phyloP scores from a whole-genome alignment of 2,113 vertebrate genomes.

The Hippocampus abdominalis region DNA sequence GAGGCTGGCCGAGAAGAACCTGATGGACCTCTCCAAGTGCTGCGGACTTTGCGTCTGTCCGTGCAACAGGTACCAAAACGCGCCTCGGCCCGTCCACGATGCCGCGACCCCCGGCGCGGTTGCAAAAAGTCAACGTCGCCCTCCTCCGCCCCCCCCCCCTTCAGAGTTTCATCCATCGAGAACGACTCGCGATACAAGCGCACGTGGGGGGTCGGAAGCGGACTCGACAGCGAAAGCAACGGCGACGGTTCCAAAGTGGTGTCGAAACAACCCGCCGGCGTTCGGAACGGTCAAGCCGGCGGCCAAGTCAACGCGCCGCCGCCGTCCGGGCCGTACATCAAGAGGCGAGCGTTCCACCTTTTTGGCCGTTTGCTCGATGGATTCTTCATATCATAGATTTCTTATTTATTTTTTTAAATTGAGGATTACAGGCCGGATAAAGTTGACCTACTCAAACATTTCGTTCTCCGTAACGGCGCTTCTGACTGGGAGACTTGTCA shows the following conservation, averaged over 20 bases:
- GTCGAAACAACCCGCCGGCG: slow-evolving; percentile 78
- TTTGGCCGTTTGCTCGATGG: background rate
- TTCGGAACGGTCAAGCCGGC: slow-evolving; percentile 60
- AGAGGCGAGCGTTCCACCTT: slow-evolving; percentile 63
- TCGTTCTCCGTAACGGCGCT: too few species aligned
- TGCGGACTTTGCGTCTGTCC: slow-evolving; percentile 95
- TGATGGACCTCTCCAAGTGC: slow-evolving; percentile 93
- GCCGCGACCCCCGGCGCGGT: too few species aligned
- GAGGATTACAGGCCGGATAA: too few species aligned
- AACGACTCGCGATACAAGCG: slow-evolving; percentile 80
- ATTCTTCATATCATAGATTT: too few species aligned
- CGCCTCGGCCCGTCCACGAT: background rate
- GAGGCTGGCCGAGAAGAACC: slow-evolving; percentile 91
- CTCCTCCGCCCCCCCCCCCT: background rate
- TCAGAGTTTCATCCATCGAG: slow-evolving; percentile 85
- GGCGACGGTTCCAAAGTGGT: slow-evolving; percentile 60
- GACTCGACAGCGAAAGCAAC: slow-evolving; percentile 38
- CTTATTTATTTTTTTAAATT: too few species aligned
- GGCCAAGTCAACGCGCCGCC: slow-evolving; percentile 48
- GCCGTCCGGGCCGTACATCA: slow-evolving; percentile 77
- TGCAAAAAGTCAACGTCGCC: too few species aligned
- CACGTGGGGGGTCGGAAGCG: slow-evolving; percentile 79
- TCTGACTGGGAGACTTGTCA: background rate
- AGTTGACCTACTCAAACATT: too few species aligned
- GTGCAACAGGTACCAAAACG: slow-evolving; percentile 81